phyloP scores from a whole-genome alignment of 2,888 invertebrate species.

The Scaptomyza polygonia region DNA sequence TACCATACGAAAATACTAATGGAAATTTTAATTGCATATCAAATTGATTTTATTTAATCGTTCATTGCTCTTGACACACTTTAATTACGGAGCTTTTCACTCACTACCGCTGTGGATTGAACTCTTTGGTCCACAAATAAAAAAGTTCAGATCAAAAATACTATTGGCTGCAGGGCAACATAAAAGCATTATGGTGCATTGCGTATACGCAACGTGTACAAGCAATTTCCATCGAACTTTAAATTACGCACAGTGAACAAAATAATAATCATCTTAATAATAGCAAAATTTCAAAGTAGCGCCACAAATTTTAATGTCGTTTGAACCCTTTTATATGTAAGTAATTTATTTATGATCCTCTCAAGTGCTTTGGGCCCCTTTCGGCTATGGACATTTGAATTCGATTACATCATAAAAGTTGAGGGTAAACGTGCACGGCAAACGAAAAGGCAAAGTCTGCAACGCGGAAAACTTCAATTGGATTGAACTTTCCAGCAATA shows the following conservation, averaged over 20 bases:
- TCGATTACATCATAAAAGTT: constrained; percentile 73
- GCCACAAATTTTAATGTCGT: constrained; percentile 48
- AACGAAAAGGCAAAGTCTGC: constrained; percentile 37
- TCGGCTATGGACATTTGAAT: constrained; percentile 62
- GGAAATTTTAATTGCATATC: neutral
- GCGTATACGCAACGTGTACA: constrained; percentile 34
- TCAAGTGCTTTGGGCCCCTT: constrained; percentile 31
- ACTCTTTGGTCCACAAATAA: neutral
- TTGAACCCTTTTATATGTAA: constrained; percentile 57
- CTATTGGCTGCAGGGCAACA: constrained; percentile 11
- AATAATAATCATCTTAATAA: constrained; percentile 52
- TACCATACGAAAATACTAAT: too few species aligned
- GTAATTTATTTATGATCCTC: constrained; percentile 71
- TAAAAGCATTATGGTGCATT: constrained; percentile 19
- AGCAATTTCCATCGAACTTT: constrained; percentile 46
- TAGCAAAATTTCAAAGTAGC: constrained; percentile 51
- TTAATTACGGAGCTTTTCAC: too few species aligned
- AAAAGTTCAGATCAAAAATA: constrained; percentile 7
- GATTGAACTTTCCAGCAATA: constrained; percentile 30
- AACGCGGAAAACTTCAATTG: constrained; percentile 7
- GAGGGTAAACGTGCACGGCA: constrained; percentile 58
- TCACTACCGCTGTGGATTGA: neutral
- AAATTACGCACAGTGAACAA: constrained; percentile 24
- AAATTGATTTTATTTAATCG: too few species aligned
- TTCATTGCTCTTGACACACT: too few species aligned